A percentile compares a stretch with the other conserved stretches of the same genome.
Evolutionary conservation across 1,140 invertebrate genomes (phyloP).

Genomic region (Drosophila subobscura): DNA sequence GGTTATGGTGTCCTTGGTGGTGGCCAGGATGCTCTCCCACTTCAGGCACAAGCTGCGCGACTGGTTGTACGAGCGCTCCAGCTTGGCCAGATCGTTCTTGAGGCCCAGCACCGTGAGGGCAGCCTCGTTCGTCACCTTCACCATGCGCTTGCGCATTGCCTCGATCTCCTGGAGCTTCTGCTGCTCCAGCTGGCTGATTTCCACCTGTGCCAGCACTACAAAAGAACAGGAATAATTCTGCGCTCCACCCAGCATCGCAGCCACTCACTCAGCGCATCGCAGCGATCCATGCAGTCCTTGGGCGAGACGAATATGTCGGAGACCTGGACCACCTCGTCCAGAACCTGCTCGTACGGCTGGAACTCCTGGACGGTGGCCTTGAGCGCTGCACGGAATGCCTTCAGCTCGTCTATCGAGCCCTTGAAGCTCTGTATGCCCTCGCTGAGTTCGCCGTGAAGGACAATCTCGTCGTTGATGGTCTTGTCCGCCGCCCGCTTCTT

Average conservation of each 20-base stretch:
- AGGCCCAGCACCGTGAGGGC: conserved; percentile 73
- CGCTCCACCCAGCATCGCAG: too few relatives aligned
- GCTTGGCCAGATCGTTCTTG: conserved; percentile 70
- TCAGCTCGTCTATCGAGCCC: conserved; percentile 62
- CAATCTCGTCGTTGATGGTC: conserved; percentile 43
- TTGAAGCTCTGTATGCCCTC: conserved; percentile 59
- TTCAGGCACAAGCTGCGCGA: conserved; percentile 56
- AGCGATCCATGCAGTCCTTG: conserved; percentile 75
- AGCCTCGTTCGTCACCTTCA: conserved; percentile 77
- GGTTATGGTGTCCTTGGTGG: conserved; percentile 59
- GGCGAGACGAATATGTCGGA: conserved; percentile 66
- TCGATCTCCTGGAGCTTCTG: conserved; percentile 76
- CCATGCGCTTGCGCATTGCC: conserved; percentile 71
- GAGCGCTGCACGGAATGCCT: conserved; percentile 64
- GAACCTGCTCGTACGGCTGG: conserved; percentile 73
- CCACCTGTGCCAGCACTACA: conserved; percentile 74
- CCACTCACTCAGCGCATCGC: conserved; percentile 63
- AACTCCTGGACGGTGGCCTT: conserved; percentile 73
- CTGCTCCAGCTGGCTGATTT: conserved; percentile 69
- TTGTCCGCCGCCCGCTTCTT: conserved; percentile 71
- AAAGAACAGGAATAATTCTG: neutral
- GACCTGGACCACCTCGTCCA: conserved; percentile 71
- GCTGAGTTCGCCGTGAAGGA: conserved; percentile 60
- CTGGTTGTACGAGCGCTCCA: conserved; percentile 70
- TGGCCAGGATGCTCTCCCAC: conserved; percentile 75